Evolutionary conservation across 92 coral and sea anemone genomes (phyloP).

Genomic region (Porites cylindrica): DNA sequence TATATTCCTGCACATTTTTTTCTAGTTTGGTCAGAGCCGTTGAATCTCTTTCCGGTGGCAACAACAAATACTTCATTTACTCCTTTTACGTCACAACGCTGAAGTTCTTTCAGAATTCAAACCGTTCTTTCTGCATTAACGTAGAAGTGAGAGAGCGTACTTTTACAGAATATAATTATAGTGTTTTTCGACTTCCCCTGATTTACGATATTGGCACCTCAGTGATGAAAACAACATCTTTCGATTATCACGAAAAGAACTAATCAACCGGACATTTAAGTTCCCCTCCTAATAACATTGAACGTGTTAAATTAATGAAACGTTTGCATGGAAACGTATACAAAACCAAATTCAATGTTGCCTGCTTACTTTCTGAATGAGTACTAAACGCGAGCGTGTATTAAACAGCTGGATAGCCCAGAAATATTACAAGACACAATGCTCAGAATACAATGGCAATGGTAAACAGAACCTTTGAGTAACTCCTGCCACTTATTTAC

Average conservation of each 20-base stretch:
- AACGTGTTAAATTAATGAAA: not conserved
- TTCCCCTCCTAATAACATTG: not conserved
- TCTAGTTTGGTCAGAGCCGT: too few species aligned
- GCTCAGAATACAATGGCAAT: conserved; percentile 38
- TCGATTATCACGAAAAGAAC: conserved; percentile 29
- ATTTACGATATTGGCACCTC: conserved; percentile 41
- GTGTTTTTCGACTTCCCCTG: conserved; percentile 8
- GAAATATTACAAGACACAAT: conserved; percentile 44
- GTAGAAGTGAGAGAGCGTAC: too few species aligned
- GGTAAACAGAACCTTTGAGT: conserved; percentile 43
- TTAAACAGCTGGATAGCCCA: conserved; percentile 44
- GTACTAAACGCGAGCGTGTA: conserved; percentile 25
- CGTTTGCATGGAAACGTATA: not conserved
- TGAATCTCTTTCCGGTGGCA: too few species aligned
- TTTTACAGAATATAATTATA: conserved; percentile 20
- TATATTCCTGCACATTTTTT: too few species aligned
- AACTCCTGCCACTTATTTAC: conserved; percentile 33
- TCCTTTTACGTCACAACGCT: too few species aligned
- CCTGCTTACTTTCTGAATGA: conserved; percentile 11
- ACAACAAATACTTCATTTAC: too few species aligned
- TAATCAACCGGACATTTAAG: not conserved
- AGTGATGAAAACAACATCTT: conserved; percentile 35
- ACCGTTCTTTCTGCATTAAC: too few species aligned
- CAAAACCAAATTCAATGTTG: not conserved
- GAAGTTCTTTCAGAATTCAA: too few species aligned